Base-by-base conservation (phyloP, 2,888 invertebrate genomes). In the Drosophila monieri region DNA sequence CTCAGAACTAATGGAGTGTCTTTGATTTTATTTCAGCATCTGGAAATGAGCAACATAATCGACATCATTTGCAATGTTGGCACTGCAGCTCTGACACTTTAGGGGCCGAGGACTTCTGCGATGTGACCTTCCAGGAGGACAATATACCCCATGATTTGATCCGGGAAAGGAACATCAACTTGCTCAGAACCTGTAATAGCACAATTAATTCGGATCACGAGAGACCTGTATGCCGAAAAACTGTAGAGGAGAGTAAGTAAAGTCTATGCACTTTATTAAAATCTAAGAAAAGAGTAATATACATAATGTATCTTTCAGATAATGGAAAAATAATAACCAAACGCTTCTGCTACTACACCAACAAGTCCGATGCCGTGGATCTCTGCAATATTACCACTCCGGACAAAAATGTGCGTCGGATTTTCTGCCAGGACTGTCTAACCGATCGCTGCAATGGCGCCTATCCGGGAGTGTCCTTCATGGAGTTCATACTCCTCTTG, bases 301-400 rank as follows among this genome's bases (percentile, higher is more conserved):
- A 23, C 4, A 23, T 23, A 1, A 23, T 23, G 0, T 2, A 15
- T 15, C 3, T 10, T 27, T 6, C 48, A 90, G 90, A 59, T 23
- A 86, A 91, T 74, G 91, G 91, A 44, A 85, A 89, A 48, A 56
- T 68, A 0, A 67, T 89, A 0, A 90, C 89, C 8, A 91, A 90
- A 54, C 91, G 90, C 21, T 91, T 90, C 71, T 91, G 90, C 58
- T 91, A 90, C 74, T 91, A 90, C 69, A 90, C 90, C 77, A 90
- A 90, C 62, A 90, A 90, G 55, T 89, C 91, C 15, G 91, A 91
- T 68, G 78, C 89, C 0, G 58, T 90, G 52, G 80, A 89, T 30
- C 77, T 85, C 25, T 91, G 90, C 77, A 83, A 81, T 30, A 76
- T 89, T 47, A 77, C 88, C 23, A 73, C 59, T 10, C 87, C 89